These are phyloP conservation scores for Chydorus sphaericus DNA, from an alignment of 2,888 invertebrate species.

Conservation along the genomic window DNA sequence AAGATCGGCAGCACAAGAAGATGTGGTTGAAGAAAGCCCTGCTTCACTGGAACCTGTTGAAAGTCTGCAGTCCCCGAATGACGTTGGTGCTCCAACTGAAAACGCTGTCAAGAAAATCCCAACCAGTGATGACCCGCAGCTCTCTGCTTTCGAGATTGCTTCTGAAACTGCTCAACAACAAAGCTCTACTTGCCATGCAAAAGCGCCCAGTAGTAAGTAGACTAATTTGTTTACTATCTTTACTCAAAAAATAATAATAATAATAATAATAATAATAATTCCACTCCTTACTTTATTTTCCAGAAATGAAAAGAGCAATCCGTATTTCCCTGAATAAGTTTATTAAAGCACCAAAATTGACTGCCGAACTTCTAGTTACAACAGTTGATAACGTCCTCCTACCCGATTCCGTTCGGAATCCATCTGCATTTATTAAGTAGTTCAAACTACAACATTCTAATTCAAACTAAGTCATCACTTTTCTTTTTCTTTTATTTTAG, in stretches of 20 bases:
- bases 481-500: no score
- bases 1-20: no score
- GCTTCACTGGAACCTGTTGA: background rate
- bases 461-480: no score
- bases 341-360: background rate
- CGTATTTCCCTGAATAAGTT: background rate
- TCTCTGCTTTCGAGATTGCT: background rate
- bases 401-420: background rate
- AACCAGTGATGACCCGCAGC: background rate
- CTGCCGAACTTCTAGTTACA: background rate
- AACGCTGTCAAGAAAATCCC: no score
- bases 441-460: background rate
- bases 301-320: constrained; percentile 3
- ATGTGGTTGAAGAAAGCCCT: background rate
- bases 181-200: background rate
- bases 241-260: background rate
- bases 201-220: background rate
- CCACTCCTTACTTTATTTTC: background rate
- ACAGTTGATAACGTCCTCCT: background rate
- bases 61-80: background rate
- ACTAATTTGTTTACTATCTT: background rate
- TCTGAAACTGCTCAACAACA: background rate
- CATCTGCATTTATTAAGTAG: background rate
- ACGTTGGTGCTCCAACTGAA: background rate
- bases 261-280: no score